Evolutionary conservation across 2,888 invertebrate species (phyloP).

Genomic region (Synanthedon vespiformis): DNA sequence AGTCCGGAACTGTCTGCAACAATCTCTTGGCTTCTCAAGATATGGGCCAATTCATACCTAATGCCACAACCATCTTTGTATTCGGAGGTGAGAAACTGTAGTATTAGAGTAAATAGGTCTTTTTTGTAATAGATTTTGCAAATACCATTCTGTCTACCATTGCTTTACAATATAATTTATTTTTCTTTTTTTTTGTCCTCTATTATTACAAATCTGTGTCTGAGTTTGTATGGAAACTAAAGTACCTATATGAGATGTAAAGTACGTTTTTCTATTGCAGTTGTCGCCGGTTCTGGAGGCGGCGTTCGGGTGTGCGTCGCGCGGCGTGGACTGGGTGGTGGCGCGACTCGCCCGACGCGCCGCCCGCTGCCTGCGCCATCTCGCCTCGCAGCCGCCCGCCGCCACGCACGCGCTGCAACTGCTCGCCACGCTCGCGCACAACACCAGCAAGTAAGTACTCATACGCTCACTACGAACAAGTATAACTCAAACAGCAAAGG

Average conservation of each 20-base stretch:
- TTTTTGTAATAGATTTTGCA: not conserved
- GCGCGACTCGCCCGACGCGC: conserved; percentile 39
- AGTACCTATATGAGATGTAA: too few relatives aligned
- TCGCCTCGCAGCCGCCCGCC: conserved; percentile 21
- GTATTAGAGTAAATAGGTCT: not conserved
- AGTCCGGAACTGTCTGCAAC: conserved; percentile 85
- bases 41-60: conserved; percentile 82
- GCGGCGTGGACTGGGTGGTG: conserved; percentile 45
- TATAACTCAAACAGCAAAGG: not conserved
- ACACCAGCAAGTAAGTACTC: conserved; percentile 13
- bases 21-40: conserved; percentile 82
- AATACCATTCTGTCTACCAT: too few relatives aligned
- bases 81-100: conserved; percentile 31
- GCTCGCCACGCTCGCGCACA: conserved; percentile 16
- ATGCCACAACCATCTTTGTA: conserved; percentile 59
- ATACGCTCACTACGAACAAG: not conserved
- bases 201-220: too few relatives aligned
- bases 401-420: conserved; percentile 15
- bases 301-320: conserved; percentile 42
- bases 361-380: conserved; percentile 32
- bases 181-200: too few relatives aligned
- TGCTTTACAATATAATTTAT: too few relatives aligned
- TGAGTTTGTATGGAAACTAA: too few relatives aligned
- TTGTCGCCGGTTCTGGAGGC: conserved; percentile 42
- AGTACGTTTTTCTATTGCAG: conserved; percentile 14